Conservation (phyloP, 2,888 invertebrate species). For the Dione juno region DNA sequence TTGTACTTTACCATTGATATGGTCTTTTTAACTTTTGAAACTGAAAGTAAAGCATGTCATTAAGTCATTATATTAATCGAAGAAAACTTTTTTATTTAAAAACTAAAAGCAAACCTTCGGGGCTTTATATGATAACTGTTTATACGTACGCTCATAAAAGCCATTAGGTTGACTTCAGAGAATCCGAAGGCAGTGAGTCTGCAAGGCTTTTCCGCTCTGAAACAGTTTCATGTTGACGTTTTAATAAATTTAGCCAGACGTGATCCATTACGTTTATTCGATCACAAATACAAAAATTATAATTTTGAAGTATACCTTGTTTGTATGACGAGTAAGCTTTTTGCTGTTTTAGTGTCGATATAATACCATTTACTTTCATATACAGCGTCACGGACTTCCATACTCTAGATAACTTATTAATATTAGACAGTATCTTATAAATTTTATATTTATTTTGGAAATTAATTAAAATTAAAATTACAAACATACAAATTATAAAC, state of each 20-base stretch:
- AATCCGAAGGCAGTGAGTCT: constrained; percentile 64
- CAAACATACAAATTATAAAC: no score
- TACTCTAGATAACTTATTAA: constrained; percentile 55
- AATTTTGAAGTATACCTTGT: constrained; percentile 52
- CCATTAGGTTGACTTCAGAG: constrained; percentile 62
- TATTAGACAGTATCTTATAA: background rate
- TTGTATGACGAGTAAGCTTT: constrained; percentile 56
- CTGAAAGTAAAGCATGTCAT: no score
- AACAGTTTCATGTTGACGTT: constrained; percentile 28
- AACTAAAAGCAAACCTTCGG: no score
- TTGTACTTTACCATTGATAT: background rate
- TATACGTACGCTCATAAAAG: constrained; percentile 61
- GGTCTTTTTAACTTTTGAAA: background rate
- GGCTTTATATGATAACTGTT: background rate
- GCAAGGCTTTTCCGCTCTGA: constrained; percentile 62
- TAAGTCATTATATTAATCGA: no score
- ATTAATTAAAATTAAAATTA: no score
- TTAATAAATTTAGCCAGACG: no score
- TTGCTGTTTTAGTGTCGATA: constrained; percentile 51
- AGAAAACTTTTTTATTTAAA: no score
- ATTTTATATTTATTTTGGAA: background rate
- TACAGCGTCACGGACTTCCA: constrained; percentile 56
- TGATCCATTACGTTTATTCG: background rate
- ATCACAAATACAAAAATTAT: background rate
- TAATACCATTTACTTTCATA: constrained; percentile 63